phyloP scores from a whole-genome alignment of 2,113 vertebrate genomes.

The Macrotus californicus region DNA sequence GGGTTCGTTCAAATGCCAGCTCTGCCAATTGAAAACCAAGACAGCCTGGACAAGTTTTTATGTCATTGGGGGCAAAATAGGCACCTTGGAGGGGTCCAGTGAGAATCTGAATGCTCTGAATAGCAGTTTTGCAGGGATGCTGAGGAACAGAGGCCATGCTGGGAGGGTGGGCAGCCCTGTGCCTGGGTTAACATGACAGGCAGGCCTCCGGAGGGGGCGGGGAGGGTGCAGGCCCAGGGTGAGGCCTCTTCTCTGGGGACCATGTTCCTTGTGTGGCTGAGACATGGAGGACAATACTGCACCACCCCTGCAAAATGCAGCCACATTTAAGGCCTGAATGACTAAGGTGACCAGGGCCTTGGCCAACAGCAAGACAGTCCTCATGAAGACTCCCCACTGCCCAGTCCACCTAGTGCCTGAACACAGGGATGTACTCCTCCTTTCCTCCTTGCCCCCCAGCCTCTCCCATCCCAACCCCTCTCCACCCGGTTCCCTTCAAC shows the following conservation, averaged over 20 bases:
- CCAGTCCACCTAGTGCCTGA: neutral
- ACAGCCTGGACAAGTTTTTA: neutral
- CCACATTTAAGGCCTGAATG: neutral
- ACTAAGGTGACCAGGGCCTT: neutral
- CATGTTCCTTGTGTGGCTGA: neutral
- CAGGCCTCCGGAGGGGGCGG: neutral
- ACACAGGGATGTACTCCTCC: neutral
- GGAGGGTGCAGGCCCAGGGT: neutral
- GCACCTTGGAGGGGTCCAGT: neutral
- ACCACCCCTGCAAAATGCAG: neutral
- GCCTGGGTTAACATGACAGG: neutral
- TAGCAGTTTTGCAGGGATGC: neutral
- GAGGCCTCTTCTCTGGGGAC: neutral
- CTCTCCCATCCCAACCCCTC: too few species aligned
- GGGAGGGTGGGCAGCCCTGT: too few species aligned
- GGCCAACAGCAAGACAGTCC: neutral
- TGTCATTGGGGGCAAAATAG: neutral
- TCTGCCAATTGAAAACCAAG: neutral
- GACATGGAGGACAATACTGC: neutral
- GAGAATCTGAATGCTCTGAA: neutral
- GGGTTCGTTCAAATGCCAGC: neutral
- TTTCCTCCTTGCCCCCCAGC: too few species aligned
- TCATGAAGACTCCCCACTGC: neutral
- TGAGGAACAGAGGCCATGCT: neutral
- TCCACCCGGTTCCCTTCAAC: neutral